Conservation (phyloP, 2,888 invertebrate species). For the Meganola albula region DNA sequence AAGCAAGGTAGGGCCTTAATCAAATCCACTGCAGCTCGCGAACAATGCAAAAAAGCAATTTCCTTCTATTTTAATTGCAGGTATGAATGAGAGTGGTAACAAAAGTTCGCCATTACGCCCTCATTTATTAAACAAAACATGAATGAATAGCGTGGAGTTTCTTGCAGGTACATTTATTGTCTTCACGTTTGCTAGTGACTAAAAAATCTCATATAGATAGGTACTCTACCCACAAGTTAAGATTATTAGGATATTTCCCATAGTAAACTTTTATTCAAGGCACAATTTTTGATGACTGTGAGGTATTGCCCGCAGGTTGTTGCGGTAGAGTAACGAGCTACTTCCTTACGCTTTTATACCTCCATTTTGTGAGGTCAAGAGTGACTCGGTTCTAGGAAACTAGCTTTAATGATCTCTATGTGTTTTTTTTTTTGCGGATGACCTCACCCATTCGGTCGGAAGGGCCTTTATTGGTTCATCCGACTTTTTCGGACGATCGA, state of each 20-base stretch:
- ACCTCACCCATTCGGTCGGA: too few species aligned
- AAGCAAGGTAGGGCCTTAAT: too few species aligned
- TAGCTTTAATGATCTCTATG: too few species aligned
- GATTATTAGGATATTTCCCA: too few species aligned
- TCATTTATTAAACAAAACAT: conserved; percentile 51
- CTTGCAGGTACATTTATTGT: background rate
- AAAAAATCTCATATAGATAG: too few species aligned
- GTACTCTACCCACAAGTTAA: too few species aligned
- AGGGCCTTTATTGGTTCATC: too few species aligned
- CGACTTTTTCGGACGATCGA: too few species aligned
- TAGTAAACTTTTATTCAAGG: too few species aligned
- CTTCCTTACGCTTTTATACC: conserved; percentile 15
- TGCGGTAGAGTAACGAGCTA: conserved; percentile 19
- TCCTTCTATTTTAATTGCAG: conserved; percentile 26
- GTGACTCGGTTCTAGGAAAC: too few species aligned
- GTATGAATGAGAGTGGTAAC: conserved; percentile 38
- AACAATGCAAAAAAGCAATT: conserved; percentile 11
- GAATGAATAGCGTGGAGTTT: background rate
- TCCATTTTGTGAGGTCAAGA: conserved; percentile 15
- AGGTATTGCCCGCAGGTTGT: conserved; percentile 36
- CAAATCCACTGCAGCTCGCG: background rate
- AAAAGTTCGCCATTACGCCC: conserved; percentile 43
- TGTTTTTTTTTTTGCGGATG: background rate
- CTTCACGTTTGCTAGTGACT: background rate
- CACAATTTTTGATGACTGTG: conserved; percentile 61